Percentiles rank a stretch among this genome's conserved stretches.
phyloP scores from a whole-genome alignment of 2,113 vertebrate genomes.

The Turnix velox region DNA sequence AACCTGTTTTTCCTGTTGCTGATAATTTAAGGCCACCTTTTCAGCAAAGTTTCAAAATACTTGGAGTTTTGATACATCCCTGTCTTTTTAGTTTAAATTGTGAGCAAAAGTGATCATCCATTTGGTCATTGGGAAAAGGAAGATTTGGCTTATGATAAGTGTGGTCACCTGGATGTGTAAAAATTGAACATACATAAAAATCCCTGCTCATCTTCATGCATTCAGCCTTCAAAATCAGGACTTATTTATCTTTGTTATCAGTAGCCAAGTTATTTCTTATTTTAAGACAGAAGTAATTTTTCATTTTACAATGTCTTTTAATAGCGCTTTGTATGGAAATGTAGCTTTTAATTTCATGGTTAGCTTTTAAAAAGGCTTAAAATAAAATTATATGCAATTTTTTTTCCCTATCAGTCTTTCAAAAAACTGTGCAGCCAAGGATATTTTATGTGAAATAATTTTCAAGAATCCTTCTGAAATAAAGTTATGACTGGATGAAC shows the following conservation, averaged over 20 bases:
- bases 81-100: background rate
- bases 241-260: background rate
- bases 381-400: constrained; percentile 31
- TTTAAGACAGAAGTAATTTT: background rate
- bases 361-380: background rate
- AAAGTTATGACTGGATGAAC: background rate
- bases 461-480: background rate
- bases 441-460: background rate
- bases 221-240: background rate
- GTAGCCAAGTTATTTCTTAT: background rate
- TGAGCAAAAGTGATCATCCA: background rate
- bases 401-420: background rate
- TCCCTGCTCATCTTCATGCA: background rate
- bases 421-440: background rate
- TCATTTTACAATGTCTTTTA: background rate
- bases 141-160: background rate
- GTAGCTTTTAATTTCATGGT: background rate
- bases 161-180: background rate
- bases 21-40: background rate
- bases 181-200: background rate
- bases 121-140: background rate
- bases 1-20: background rate
- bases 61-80: background rate
- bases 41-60: background rate
- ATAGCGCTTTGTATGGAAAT: background rate